phyloP scores from a whole-genome alignment of 2,888 invertebrate species.

The Frankliniella intonsa region DNA sequence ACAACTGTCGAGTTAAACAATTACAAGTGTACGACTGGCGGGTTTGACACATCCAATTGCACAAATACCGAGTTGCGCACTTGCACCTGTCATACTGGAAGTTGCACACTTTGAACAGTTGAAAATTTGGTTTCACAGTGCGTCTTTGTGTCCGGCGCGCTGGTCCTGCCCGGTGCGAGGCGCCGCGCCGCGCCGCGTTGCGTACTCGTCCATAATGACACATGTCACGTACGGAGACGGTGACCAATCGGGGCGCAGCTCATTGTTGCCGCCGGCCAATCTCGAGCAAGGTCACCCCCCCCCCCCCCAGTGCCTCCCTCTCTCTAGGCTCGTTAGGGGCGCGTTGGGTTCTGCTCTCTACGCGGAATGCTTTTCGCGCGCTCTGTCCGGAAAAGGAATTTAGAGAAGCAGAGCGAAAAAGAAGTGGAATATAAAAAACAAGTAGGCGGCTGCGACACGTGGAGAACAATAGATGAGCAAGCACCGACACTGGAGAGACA shows the following conservation, averaged over 20 bases:
- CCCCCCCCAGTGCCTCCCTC: neutral
- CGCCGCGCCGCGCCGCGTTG: neutral
- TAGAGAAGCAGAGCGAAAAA: neutral
- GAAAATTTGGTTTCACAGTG: too few species aligned
- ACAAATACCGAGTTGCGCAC: too few species aligned
- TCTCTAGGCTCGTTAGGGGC: neutral
- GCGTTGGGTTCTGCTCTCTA: neutral
- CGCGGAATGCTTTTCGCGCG: neutral
- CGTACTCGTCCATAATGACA: neutral
- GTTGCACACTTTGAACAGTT: too few species aligned
- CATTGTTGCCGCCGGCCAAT: conserved; percentile 6
- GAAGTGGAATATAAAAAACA: neutral
- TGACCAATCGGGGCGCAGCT: neutral
- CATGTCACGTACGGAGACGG: neutral
- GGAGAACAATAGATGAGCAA: neutral
- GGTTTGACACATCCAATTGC: too few species aligned
- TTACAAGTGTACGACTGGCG: too few species aligned
- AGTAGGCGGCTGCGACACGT: neutral
- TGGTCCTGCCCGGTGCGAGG: neutral
- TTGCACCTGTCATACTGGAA: too few species aligned
- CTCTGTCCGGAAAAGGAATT: neutral
- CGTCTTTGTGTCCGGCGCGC: neutral
- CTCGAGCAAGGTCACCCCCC: neutral
- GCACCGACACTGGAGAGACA: neutral
- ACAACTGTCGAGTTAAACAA: too few species aligned